phyloP scores from a whole-genome alignment of 30 jellyfish, hydroid and myxozoan species.

The Aurelia sp. region DNA sequence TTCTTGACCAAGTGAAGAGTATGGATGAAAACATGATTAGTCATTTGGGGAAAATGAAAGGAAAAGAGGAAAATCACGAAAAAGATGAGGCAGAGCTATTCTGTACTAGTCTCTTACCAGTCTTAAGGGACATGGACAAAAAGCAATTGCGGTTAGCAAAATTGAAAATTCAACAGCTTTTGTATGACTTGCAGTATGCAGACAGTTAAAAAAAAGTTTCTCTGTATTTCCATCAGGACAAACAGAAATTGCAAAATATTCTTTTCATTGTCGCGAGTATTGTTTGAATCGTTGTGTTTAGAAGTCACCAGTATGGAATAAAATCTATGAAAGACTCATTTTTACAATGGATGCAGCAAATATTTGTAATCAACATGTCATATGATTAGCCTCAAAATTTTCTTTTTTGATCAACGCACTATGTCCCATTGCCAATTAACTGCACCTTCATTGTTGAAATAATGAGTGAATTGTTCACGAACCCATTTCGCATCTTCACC shows the following conservation, averaged over 20 bases:
- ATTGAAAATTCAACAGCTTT: not conserved
- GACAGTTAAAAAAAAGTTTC: not conserved
- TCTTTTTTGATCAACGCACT: not conserved
- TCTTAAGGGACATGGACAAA: constrained; percentile 15
- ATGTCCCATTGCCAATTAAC: constrained; percentile 69
- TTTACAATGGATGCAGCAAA: too few relatives aligned
- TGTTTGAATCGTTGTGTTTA: too few relatives aligned
- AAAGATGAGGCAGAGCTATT: not conserved
- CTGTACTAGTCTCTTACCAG: constrained; percentile 10
- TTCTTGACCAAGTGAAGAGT: constrained; percentile 21
- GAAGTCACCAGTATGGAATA: too few relatives aligned
- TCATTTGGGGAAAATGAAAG: not conserved
- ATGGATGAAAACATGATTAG: constrained; percentile 16
- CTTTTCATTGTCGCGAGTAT: too few relatives aligned
- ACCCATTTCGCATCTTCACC: constrained; percentile 45
- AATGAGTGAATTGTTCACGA: constrained; percentile 46
- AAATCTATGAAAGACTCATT: too few relatives aligned
- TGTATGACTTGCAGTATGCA: constrained; percentile 12
- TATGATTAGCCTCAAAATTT: too few relatives aligned
- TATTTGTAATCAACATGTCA: too few relatives aligned
- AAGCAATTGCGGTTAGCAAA: constrained; percentile 10
- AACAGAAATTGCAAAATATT: too few relatives aligned
- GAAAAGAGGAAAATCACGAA: not conserved
- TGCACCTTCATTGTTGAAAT: constrained; percentile 68
- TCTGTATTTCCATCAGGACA: too few relatives aligned